Conservation (phyloP, 2,113 vertebrate genomes). For the Trochalopteron elliotii region DNA sequence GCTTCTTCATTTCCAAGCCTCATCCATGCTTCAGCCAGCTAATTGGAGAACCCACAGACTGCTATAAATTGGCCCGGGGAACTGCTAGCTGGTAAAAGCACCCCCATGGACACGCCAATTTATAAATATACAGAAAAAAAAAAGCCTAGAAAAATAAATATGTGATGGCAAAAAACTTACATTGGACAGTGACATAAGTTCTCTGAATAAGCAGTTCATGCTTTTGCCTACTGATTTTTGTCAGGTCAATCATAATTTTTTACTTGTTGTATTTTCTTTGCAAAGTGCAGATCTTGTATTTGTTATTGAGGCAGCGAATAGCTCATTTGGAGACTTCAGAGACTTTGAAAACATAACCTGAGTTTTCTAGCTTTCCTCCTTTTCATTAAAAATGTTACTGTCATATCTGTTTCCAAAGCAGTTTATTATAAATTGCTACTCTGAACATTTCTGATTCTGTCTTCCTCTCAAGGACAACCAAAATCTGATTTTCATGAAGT, state of each 20-base stretch:
- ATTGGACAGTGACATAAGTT: not conserved
- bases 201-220: not conserved
- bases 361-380: not conserved
- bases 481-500: constrained; percentile 4
- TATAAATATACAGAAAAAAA: no score
- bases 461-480: not conserved
- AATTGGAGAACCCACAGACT: no score
- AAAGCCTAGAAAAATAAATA: not conserved
- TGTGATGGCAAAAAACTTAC: not conserved
- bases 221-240: not conserved
- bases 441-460: not conserved
- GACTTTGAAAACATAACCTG: not conserved
- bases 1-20: no score
- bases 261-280: not conserved
- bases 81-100: no score
- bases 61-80: no score
- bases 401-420: not conserved
- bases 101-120: no score
- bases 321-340: constrained; percentile 7
- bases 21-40: no score
- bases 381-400: constrained; percentile 42
- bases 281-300: not conserved
- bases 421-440: constrained; percentile 10
- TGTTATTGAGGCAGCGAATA: not conserved
- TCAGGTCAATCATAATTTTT: not conserved